A percentile compares a stretch with the other conserved stretches of the same genome.
Evolutionary conservation across 2,113 vertebrate species (phyloP).

Genomic region (Alces alces): DNA sequence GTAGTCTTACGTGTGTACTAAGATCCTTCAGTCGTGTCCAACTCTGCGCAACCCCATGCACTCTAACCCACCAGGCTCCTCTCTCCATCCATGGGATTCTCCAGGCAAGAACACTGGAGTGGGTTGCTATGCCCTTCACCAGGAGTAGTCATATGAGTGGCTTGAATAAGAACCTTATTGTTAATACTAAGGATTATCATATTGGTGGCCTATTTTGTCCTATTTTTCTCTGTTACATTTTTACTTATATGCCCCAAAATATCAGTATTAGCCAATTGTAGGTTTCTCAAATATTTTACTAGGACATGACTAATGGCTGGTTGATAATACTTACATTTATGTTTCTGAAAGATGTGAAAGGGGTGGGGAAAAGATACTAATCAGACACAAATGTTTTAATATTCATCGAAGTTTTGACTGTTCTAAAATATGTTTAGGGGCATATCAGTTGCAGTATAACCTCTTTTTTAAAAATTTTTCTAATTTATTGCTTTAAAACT

Average conservation of each 20-base stretch:
- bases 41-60: background rate
- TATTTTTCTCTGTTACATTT: background rate
- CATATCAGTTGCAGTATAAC: background rate
- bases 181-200: background rate
- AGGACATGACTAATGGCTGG: background rate
- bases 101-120: background rate
- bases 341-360: background rate
- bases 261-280: background rate
- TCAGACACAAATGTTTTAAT: background rate
- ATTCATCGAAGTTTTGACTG: background rate
- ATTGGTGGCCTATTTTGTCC: background rate
- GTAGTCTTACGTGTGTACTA: background rate
- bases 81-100: background rate
- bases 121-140: background rate
- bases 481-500: background rate
- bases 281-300: background rate
- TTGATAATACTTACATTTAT: background rate
- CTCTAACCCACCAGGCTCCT: background rate
- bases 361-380: background rate
- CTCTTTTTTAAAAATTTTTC: background rate
- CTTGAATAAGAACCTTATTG: background rate
- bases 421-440: background rate
- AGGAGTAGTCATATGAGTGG: background rate
- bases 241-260: background rate
- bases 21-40: background rate